Base-by-base conservation (phyloP, 92 coral and sea anemone species). In the Ricordea florida region DNA sequence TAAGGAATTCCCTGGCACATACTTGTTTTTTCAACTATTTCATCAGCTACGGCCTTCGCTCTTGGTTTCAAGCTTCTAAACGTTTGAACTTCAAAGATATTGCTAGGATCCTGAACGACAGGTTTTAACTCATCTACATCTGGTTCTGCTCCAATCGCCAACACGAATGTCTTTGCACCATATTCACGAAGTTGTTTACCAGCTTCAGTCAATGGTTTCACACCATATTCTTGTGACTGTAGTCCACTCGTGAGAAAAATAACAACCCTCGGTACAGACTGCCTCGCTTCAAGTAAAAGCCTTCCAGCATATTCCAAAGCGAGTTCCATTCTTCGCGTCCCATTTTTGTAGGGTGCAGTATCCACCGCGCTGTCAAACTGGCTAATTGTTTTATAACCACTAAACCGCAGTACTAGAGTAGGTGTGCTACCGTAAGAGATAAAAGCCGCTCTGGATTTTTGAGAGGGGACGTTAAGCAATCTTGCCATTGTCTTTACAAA, bases 371-470 rank as follows among this genome's bases (percentile, higher is more conserved):
- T 74, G 37, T 78, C 73, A 31, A 87, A 59, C 10, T 65, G 84
- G 37, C 79, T 56, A 28, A 58, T 10, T 20, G 64, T 34, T 23
- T 53, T 47, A 25, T 57, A 43, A 18, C 9, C 66, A 48, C 66
- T 75, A 40, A 85, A 73, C 29, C 78, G 70, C 11, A 74, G 17
- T 4, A 74, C 90, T 52, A 62, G 68, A 17, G 26, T n/a, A 14
- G 78, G 42, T 22, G 41, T 80, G 29, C 48, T 76, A 10, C 96
- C 94, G 52, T 85, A 92, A 3, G 91, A 68, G 10, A 92, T 40
- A 49, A 85, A 81, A 33, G 98, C 94, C 9, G 89, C 89, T 41
- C 91, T 77, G 7, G 92, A 85, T 21, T 83, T 80, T 15, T 82
- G 79, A 9, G 98, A 85, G 5, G 63, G 73, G 6, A 92, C 88